Evolutionary conservation across 2,797 vertebrate genomes (phyloP), one percentile per base, ranked within the genome.

Genomic region (Discoglossus pictus): DNA sequence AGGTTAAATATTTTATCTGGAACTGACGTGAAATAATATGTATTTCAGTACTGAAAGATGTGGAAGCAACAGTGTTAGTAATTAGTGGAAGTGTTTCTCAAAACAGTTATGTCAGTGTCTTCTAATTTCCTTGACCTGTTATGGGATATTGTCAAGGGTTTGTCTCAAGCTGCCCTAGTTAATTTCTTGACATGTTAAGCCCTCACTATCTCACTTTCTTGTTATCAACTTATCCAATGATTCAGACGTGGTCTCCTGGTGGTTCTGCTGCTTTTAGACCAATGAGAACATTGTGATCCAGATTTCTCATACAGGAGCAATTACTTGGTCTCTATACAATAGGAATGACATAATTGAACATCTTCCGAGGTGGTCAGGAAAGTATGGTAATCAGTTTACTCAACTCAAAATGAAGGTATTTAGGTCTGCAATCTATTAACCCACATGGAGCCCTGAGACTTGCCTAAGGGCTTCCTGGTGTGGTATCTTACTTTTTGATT

Each of bases 231-330:
- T 56, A 65, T 71, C 46, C 61, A 51, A 12, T 25, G 72, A 53
- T 8, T 65, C 54, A 75, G 73, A 25, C 76, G 21, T 54, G n/a
- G 77, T 82, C 80, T 86, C 75, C 67, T 78, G 74, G 75, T 81
- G 78, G 71, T 72, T 74, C 23, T 78, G 80, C 73, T 63, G 74
- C 66, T 81, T 84, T 82, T 74, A 80, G 80, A 79, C 63, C 76
- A 75, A 42, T 76, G 75, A 82, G 82, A 76, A 82, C 83, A 77
- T 68, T 36, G 59, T 80, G 80, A 80, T 86, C 80, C 80, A 83
- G 74, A 82, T 84, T 79, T 81, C 25, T 75, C 66, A 87, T 83
- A 73, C 69, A 80, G 68, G 76, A 83, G 69, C 78, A 81, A 72
- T 82, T 75, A 64, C 56, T 76, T 74, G 51, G 66, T 76, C 81